Evolutionary conservation across 2,797 vertebrate species (phyloP).

Genomic region (Poeciliopsis presidionis): DNA sequence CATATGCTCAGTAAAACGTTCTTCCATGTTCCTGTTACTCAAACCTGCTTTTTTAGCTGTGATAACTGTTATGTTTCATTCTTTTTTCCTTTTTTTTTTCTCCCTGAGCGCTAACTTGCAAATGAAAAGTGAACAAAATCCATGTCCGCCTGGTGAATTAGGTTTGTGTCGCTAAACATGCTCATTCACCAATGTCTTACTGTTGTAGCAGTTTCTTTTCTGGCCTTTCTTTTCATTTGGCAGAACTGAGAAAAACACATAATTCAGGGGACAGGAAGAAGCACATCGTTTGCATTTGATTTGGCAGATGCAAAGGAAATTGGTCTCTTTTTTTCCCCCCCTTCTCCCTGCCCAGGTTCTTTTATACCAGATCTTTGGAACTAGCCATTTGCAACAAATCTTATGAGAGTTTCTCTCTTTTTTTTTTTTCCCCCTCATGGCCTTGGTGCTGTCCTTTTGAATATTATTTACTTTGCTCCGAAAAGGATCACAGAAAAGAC

Average conservation of each 20-base stretch:
- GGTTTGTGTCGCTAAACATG: constrained; percentile 32
- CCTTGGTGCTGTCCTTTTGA: not conserved
- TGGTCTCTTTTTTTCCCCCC: constrained; percentile 39
- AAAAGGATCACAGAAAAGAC: not conserved
- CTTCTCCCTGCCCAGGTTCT: constrained; percentile 23
- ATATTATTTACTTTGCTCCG: not conserved
- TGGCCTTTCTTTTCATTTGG: constrained; percentile 63
- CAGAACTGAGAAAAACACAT: constrained; percentile 31
- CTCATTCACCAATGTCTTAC: constrained; percentile 50
- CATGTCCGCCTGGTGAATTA: constrained; percentile 29
- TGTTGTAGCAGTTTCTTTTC: constrained; percentile 62
- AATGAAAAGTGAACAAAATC: constrained; percentile 32
- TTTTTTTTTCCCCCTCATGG: not conserved
- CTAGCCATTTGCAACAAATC: constrained; percentile 28
- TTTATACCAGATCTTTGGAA: constrained; percentile 34
- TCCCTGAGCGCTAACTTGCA: not conserved
- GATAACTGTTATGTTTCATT: not conserved
- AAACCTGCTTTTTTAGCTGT: not conserved
- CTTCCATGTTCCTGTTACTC: not conserved
- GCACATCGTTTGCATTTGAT: constrained; percentile 63
- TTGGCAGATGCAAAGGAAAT: constrained; percentile 65
- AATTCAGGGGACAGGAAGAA: constrained; percentile 40
- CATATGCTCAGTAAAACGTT: not conserved
- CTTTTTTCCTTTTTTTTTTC: not conserved
- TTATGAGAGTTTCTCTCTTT: not conserved